These are phyloP conservation scores for Chondrilla cf. caribensis DNA, from an alignment of 37 sponge, comb jelly and placozoan species.

Conservation along the genomic window DNA sequence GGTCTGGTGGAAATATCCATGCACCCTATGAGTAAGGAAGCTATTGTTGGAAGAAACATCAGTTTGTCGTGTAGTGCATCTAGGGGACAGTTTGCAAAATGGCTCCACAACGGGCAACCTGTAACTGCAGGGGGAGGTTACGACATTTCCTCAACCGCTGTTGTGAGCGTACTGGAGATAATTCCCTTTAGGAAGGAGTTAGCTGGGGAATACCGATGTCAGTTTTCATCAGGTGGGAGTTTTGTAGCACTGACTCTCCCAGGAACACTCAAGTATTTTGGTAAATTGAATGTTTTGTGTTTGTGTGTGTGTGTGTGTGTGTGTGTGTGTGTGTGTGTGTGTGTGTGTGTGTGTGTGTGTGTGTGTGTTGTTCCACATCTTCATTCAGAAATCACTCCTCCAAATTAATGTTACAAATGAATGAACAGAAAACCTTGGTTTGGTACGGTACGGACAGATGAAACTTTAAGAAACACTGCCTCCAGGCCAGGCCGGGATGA, in stretches of 20 bases:
- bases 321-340: no score
- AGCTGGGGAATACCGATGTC: background rate
- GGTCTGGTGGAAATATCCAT: background rate
- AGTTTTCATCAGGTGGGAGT: background rate
- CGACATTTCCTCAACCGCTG: background rate
- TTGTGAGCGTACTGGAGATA: background rate
- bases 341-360: no score
- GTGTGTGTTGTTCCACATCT: no score
- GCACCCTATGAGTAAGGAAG: background rate
- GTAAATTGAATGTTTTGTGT: background rate
- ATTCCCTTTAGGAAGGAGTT: background rate
- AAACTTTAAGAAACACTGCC: no score
- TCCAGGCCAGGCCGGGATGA: no score
- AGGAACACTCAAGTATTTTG: background rate
- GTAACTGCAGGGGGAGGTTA: background rate
- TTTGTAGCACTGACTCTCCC: background rate
- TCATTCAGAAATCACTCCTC: no score
- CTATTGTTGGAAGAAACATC: background rate
- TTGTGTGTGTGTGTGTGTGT: no score
- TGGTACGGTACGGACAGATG: no score
- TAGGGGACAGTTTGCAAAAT: background rate
- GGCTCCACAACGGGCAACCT: background rate
- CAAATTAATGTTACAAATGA: no score
- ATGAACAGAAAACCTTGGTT: no score
- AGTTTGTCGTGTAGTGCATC: background rate